Percentiles rank a stretch among this genome's conserved stretches.
Evolutionary conservation across 2,113 vertebrate genomes (phyloP).

Genomic region (Spermophilus dauricus): DNA sequence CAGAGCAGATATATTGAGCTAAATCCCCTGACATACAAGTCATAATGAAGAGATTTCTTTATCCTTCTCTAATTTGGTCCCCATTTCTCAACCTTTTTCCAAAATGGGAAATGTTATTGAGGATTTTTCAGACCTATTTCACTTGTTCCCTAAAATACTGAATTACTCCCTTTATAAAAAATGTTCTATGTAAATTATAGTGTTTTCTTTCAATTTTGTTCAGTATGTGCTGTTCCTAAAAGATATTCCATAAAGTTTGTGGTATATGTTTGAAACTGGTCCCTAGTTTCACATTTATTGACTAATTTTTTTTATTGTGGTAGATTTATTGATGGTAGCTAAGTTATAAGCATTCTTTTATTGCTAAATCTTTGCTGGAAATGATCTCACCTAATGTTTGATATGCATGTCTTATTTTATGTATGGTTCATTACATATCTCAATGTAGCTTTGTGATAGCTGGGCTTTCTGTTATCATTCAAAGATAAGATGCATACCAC

Average conservation of each 20-base stretch:
- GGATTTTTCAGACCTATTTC: background rate
- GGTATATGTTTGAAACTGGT: constrained; percentile 1
- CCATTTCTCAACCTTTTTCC: background rate
- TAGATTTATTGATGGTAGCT: background rate
- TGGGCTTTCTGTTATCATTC: background rate
- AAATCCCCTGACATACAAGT: background rate
- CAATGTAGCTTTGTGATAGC: background rate
- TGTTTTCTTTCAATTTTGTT: constrained; percentile 43
- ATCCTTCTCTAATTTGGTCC: background rate
- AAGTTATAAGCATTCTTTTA: background rate
- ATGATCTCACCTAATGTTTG: background rate
- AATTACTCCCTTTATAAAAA: constrained; percentile 11
- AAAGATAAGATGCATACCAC: background rate
- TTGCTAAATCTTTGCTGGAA: constrained; percentile 42
- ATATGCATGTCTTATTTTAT: background rate
- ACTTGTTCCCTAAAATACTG: background rate
- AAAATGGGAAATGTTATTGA: background rate
- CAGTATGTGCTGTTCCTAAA: background rate
- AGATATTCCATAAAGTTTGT: background rate
- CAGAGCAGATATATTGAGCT: background rate
- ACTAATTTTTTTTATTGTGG: background rate
- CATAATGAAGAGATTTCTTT: constrained; percentile 5
- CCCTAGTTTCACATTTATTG: constrained; percentile 12
- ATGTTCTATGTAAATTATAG: background rate
- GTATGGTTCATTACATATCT: background rate